A percentile compares a stretch with the other conserved stretches of the same genome.
Evolutionary conservation across 2,797 vertebrate genomes (phyloP).

Genomic region (Ptychadena robeensis): DNA sequence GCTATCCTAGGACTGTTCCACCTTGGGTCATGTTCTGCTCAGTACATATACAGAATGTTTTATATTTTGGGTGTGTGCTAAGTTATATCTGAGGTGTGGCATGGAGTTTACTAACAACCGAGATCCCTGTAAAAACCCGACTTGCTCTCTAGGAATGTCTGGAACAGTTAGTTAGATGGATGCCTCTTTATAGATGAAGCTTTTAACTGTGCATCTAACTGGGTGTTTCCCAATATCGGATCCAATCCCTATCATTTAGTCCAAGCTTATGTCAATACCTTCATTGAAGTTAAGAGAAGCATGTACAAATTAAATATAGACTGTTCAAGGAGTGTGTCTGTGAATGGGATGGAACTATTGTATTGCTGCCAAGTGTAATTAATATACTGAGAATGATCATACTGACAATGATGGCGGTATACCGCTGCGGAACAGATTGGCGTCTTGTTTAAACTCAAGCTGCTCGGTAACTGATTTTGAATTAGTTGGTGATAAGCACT

Average conservation of each 20-base stretch:
- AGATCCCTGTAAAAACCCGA: not conserved
- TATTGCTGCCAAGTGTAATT: not conserved
- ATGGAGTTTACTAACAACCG: not conserved
- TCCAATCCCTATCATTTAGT: not conserved
- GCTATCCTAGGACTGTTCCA: not conserved
- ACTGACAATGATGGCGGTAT: too few relatives aligned
- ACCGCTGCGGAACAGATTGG: too few relatives aligned
- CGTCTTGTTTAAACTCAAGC: too few relatives aligned
- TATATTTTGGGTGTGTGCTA: slow-evolving; percentile 21
- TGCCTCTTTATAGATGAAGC: not conserved
- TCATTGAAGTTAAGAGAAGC: not conserved
- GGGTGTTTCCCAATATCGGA: not conserved
- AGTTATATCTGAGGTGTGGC: slow-evolving; percentile 40
- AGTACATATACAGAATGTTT: not conserved
- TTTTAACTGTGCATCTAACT: not conserved
- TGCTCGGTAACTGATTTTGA: too few relatives aligned
- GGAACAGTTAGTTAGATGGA: not conserved
- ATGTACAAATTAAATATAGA: not conserved
- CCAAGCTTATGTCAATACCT: not conserved
- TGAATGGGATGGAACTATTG: not conserved
- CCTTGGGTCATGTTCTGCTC: not conserved
- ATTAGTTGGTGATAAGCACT: too few relatives aligned
- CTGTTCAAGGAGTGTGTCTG: not conserved
- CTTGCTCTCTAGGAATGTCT: slow-evolving; percentile 22
- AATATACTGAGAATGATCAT: too few relatives aligned